Conservation (phyloP, 2,888 invertebrate genomes). For the Iselma pallidipennis region DNA sequence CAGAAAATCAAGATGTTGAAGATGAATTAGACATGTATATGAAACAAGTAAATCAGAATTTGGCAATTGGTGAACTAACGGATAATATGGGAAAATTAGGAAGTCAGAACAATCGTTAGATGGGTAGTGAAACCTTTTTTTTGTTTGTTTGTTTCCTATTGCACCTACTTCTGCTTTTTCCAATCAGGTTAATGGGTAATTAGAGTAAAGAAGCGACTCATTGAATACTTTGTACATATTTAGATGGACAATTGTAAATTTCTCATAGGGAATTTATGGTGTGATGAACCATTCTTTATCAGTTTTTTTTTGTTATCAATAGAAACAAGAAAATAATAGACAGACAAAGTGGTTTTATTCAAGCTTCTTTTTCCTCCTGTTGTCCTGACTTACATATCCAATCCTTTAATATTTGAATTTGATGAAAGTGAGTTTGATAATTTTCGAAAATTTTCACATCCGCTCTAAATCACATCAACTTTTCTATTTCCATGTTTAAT, state of each 20-base stretch:
- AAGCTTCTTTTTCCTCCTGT: too few relatives aligned
- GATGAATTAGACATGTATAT: slow-evolving; percentile 78
- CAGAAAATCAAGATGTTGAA: slow-evolving; percentile 51
- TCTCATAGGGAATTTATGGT: slow-evolving; percentile 23
- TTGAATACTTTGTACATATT: slow-evolving; percentile 41
- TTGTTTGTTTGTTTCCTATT: background rate
- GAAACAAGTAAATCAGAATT: slow-evolving; percentile 61
- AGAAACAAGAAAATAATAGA: too few relatives aligned
- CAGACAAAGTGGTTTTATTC: too few relatives aligned
- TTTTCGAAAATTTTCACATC: background rate
- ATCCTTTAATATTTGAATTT: background rate
- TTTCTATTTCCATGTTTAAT: background rate
- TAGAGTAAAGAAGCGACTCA: slow-evolving; percentile 38
- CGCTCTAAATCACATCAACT: background rate
- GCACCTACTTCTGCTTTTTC: background rate
- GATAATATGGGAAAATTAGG: slow-evolving; percentile 44
- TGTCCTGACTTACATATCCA: too few relatives aligned
- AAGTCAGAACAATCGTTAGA: slow-evolving; percentile 2
- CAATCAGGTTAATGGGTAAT: slow-evolving; percentile 49
- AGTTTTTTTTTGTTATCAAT: background rate
- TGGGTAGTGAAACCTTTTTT: slow-evolving; percentile 17
- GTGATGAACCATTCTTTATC: background rate
- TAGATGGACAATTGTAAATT: slow-evolving; percentile 45
- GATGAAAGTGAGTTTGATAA: background rate
- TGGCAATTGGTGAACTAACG: slow-evolving; percentile 46